A percentile compares a stretch with the other conserved stretches of the same genome.
Conservation (phyloP, 2,888 invertebrate species). For the Resseliella maxima region DNA sequence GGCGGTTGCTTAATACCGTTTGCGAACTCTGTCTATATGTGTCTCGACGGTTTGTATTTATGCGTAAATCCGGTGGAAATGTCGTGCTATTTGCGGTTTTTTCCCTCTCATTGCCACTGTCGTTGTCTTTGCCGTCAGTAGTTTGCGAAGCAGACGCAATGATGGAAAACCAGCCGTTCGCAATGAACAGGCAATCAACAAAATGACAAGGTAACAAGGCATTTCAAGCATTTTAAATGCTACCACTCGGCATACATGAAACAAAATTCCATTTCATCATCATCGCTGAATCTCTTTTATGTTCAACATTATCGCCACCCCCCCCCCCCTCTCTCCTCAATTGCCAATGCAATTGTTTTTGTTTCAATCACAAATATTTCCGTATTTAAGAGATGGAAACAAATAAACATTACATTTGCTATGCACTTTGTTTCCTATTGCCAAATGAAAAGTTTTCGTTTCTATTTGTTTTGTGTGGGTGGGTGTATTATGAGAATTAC, state of each 20-base stretch:
- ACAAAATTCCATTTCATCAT: not conserved
- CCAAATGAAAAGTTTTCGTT: not conserved
- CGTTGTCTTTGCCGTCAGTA: too few relatives aligned
- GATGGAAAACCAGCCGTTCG: not conserved
- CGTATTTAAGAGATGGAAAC: slow-evolving; percentile 37
- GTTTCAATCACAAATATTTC: slow-evolving; percentile 55
- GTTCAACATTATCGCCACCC: not conserved
- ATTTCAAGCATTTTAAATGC: slow-evolving; percentile 23
- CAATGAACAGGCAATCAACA: slow-evolving; percentile 54
- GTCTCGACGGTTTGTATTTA: not conserved
- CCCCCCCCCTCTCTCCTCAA: not conserved
- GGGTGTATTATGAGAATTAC: not conserved
- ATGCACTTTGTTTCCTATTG: slow-evolving; percentile 23
- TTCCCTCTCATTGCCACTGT: not conserved
- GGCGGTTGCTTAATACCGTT: not conserved
- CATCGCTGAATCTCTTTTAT: not conserved
- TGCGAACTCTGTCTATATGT: not conserved
- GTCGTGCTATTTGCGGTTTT: not conserved
- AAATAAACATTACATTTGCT: slow-evolving; percentile 53
- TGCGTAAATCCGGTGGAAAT: slow-evolving; percentile 1
- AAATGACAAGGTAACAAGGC: slow-evolving; percentile 55
- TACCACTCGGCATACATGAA: not conserved
- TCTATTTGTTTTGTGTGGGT: not conserved
- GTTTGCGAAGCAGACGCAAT: slow-evolving; percentile 10
- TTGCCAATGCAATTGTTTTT: not conserved